These are phyloP conservation scores for Clinocottus analis DNA, from an alignment of 2,113 vertebrate genomes.

Conservation along the genomic window DNA sequence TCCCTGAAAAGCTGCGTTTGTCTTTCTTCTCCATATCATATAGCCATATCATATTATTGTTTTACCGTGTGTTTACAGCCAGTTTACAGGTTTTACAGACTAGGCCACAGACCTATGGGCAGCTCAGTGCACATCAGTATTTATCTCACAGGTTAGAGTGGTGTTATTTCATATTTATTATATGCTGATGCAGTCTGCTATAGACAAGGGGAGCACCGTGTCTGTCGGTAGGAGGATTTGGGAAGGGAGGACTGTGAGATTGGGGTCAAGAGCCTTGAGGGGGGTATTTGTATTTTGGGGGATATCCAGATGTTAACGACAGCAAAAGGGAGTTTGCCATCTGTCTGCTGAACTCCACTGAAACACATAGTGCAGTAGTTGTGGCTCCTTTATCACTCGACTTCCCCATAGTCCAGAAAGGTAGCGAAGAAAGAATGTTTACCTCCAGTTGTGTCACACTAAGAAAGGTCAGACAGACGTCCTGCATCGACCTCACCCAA, in stretches of 20 bases:
- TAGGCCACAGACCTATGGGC: not conserved
- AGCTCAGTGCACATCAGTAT: not conserved
- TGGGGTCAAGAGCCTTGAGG: constrained; percentile 11
- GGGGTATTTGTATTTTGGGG: not conserved
- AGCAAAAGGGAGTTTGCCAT: constrained; percentile 24
- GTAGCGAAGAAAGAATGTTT: not conserved
- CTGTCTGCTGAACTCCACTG: constrained; percentile 34
- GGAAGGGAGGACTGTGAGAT: constrained; percentile 39
- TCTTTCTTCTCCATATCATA: not conserved
- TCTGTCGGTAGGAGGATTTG: constrained; percentile 35
- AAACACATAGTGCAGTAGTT: constrained; percentile 4
- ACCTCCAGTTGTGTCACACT: not conserved
- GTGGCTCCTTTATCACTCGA: constrained; percentile 23
- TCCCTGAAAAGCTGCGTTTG: not conserved
- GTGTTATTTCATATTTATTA: not conserved
- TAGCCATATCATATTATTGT: too few species aligned
- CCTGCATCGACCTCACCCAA: not conserved
- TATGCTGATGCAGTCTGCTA: not conserved
- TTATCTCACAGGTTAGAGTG: not conserved
- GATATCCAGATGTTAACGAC: constrained; percentile 5
- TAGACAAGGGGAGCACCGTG: not conserved
- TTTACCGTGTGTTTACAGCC: not conserved
- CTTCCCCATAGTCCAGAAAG: not conserved
- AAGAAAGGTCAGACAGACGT: not conserved
- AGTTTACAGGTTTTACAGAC: not conserved